A percentile compares a stretch with the other conserved stretches of the same genome.
Conservation (phyloP, 2,888 invertebrate species). For the Heliconius erato region DNA sequence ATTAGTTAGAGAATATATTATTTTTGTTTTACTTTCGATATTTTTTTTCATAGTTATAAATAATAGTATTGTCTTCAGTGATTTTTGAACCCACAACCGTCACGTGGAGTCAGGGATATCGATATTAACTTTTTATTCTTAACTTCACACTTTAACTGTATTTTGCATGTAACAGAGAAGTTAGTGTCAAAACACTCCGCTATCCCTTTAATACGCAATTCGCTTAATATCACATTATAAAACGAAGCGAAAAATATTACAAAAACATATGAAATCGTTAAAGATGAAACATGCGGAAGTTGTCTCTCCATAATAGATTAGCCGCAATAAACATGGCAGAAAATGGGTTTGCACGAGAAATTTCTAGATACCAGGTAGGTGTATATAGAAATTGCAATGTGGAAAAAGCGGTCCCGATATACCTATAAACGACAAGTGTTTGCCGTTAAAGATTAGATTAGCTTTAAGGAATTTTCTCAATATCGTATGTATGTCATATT, state of each 20-base stretch:
- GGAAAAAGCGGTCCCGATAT: slow-evolving; percentile 29
- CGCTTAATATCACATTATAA: neutral
- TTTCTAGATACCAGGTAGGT: slow-evolving; percentile 41
- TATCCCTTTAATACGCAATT: neutral
- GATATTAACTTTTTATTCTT: neutral
- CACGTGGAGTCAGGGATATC: too few relatives aligned
- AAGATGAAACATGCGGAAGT: slow-evolving; percentile 36
- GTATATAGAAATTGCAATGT: slow-evolving; percentile 33
- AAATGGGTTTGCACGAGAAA: slow-evolving; percentile 42
- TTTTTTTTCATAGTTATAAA: neutral
- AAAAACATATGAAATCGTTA: neutral
- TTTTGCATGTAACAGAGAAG: neutral
- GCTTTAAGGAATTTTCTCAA: slow-evolving; percentile 6
- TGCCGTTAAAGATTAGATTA: slow-evolving; percentile 10
- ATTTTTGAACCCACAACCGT: too few relatives aligned
- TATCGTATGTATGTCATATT: slow-evolving; percentile 12
- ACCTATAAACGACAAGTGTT: neutral
- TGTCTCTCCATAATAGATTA: slow-evolving; percentile 35
- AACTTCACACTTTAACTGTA: neutral
- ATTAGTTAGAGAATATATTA: neutral
- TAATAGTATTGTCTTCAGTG: too few relatives aligned
- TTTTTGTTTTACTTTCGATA: neutral
- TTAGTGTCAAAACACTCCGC: neutral
- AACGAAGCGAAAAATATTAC: neutral
- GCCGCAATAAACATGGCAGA: slow-evolving; percentile 41